phyloP scores from a whole-genome alignment of 2,888 invertebrate genomes.

The Copidosoma aretas region DNA sequence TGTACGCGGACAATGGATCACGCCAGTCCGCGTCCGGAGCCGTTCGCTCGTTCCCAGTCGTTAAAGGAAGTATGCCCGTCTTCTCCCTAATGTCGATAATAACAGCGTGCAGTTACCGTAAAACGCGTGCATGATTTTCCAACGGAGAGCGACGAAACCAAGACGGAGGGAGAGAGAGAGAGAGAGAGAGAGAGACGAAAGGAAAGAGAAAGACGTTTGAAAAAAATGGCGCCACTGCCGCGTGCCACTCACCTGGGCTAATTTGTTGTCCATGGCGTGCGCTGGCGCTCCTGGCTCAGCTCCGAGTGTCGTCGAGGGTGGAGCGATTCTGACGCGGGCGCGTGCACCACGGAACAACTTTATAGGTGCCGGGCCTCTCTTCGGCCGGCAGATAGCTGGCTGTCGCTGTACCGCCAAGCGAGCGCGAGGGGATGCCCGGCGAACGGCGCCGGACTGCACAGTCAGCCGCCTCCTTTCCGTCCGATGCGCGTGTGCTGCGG shows the following conservation, averaged over 20 bases:
- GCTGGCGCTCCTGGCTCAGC: conserved; percentile 30
- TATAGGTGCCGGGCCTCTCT: conserved; percentile 52
- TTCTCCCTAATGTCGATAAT: no score
- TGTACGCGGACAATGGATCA: no score
- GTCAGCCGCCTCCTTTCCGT: no score
- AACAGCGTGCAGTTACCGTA: no score
- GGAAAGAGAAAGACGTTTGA: neutral
- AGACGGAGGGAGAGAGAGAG: conserved; percentile 24
- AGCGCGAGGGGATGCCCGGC: no score
- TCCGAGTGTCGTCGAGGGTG: conserved; percentile 53
- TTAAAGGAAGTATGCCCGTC: no score
- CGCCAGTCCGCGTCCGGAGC: no score
- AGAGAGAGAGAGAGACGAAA: conserved; percentile 46
- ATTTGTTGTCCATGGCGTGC: conserved; percentile 47
- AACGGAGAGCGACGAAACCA: conserved; percentile 54
- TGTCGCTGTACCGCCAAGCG: neutral
- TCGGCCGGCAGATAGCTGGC: neutral
- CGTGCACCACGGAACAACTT: conserved; percentile 59
- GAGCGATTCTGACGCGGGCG: conserved; percentile 60
- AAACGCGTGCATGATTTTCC: no score
- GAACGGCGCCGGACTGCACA: no score
- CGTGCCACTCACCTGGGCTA: conserved; percentile 46
- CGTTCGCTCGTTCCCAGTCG: no score
- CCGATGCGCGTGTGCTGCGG: no score
- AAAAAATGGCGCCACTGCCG: neutral